Percentiles rank a stretch among this genome's conserved stretches.
Evolutionary conservation across 2,888 invertebrate genomes (phyloP).

Genomic region (Ophioninae sp.): DNA sequence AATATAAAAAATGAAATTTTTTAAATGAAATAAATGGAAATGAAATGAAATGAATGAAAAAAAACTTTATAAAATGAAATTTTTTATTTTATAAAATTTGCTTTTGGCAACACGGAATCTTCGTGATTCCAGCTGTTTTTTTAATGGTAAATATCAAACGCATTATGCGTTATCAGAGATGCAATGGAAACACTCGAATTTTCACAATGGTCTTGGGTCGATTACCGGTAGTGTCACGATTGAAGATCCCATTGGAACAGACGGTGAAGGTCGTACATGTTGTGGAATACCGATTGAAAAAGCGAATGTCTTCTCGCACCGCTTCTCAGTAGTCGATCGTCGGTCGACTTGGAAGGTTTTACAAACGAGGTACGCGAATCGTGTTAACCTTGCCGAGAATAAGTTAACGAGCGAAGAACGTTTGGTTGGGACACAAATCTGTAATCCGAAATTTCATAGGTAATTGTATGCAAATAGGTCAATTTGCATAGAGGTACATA

Average conservation of each 20-base stretch:
- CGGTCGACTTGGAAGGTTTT: slow-evolving; percentile 71
- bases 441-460: not conserved
- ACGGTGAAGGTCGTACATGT: slow-evolving; percentile 74
- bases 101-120: not conserved
- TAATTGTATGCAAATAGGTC: not conserved
- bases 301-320: slow-evolving; percentile 73
- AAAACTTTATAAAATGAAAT: no score
- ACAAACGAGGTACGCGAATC: slow-evolving; percentile 58
- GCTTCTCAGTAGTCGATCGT: slow-evolving; percentile 73
- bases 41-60: no score
- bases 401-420: slow-evolving; percentile 11
- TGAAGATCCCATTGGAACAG: slow-evolving; percentile 64
- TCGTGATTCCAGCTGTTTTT: not conserved
- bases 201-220: slow-evolving; percentile 10
- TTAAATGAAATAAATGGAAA: no score
- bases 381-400: slow-evolving; percentile 16
- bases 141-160: not conserved
- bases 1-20: no score
- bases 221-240: slow-evolving; percentile 38
- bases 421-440: not conserved
- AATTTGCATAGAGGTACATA: not conserved
- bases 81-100: no score
- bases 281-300: slow-evolving; percentile 76
- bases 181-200: slow-evolving; percentile 9
- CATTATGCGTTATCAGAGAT: not conserved